Base-by-base conservation (phyloP, 1,140 invertebrate genomes). In the Temnothorax longispinosus region DNA sequence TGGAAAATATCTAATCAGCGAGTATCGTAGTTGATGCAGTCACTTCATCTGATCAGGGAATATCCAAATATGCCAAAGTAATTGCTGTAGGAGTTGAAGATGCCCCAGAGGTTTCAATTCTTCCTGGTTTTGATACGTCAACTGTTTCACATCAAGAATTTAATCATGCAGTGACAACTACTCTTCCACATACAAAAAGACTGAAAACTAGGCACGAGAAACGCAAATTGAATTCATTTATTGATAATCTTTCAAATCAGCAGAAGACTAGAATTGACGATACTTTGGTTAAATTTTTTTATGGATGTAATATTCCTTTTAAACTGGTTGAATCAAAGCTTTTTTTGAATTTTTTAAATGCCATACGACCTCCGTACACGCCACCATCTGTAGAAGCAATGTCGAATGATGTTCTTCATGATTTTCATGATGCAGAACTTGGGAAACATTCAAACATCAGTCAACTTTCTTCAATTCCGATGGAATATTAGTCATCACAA, bases 291-390 rank as follows among this genome's bases (percentile, higher is more conserved):
- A 41, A 65, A 65, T 38, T 65, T 65, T 65, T 65, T 18, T 65
- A 65, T 7, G 35, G 62, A 6, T 65, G 35, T 65, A 65, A 65
- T 65, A 65, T 65, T 65, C 62, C 62, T 65, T 41, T 65, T 0
- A 38, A 65, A 65, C 8, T 41, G 32, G 3, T 65, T 65, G 62
- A 65, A 35, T 65, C 62, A 65, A 65, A 65, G 32, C 62, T 38
- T 65, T 65, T 65, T n/a, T 65, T 65, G 62, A 65, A 65, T 65
- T 65, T 65, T 38, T n/a, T 65, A 35, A 65, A 65, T 15, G 18
- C 62, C 38, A 65, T 65, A 65, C 62, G 62, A 65, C 62, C 62
- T 65, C 35, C 62, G 18, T 65, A 65, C 18, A 41, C 6, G 18
- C 35, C 35, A 65, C 35, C 18, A 65, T 65, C 5, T n/a, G 35